phyloP scores from a whole-genome alignment of 2,797 vertebrate species.

The Myotis planiceps region DNA sequence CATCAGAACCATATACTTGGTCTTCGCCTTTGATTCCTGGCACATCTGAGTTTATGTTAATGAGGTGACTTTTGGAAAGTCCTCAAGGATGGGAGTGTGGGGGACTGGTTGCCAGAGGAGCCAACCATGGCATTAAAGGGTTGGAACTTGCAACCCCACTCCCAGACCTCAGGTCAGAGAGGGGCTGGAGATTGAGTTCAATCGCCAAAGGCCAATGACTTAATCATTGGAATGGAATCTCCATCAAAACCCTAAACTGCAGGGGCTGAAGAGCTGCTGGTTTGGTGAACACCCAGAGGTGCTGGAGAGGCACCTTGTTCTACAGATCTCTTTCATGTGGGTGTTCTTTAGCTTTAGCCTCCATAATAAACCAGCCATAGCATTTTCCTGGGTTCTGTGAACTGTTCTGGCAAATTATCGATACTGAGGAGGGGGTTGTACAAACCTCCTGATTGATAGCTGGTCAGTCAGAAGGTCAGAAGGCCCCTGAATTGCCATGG shows the following conservation, averaged over 20 bases:
- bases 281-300: background rate
- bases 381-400: background rate
- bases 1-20: background rate
- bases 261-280: background rate
- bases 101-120: background rate
- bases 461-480: background rate
- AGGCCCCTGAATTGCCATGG: background rate
- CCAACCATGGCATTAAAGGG: background rate
- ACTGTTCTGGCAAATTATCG: background rate
- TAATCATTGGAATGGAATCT: background rate
- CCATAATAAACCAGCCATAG: background rate
- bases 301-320: too few relatives aligned
- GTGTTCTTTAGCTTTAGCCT: background rate
- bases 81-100: background rate
- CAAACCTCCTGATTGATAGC: background rate
- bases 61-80: background rate
- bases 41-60: background rate
- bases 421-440: background rate
- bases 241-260: background rate
- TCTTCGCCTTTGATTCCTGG: background rate
- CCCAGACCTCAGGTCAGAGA: background rate
- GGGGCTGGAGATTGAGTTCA: background rate
- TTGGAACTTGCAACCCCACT: background rate
- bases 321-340: background rate
- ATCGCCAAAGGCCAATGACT: too few relatives aligned